phyloP scores from a whole-genome alignment of 2,888 invertebrate genomes.

The Leuctra nigra region DNA sequence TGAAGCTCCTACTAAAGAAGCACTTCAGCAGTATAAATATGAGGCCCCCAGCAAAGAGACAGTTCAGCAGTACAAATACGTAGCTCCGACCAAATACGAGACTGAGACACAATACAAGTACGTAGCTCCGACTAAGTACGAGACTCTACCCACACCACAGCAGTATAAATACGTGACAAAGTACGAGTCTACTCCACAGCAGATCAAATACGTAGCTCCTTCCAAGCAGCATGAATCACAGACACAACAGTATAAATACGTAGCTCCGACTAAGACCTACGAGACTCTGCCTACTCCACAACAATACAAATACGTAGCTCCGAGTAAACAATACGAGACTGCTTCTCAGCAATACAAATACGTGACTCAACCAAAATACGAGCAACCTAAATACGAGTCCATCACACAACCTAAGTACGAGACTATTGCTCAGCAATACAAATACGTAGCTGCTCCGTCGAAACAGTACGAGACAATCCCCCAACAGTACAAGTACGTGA shows the following conservation, averaged over 20 bases:
- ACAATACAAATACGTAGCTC: background rate
- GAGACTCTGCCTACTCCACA: too few species aligned
- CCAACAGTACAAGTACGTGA: background rate
- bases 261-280: background rate
- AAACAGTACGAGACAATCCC: background rate
- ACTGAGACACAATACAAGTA: background rate
- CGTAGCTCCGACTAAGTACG: background rate
- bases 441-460: background rate
- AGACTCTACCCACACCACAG: background rate
- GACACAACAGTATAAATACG: background rate
- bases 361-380: background rate
- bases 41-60: background rate
- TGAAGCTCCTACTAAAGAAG: background rate
- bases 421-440: background rate
- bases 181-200: background rate
- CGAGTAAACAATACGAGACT: background rate
- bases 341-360: slow-evolving; percentile 5
- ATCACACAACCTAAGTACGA: background rate
- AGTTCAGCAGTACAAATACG: slow-evolving; percentile 8
- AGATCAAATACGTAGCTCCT: background rate
- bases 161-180: slow-evolving; percentile 4
- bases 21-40: background rate
- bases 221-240: background rate
- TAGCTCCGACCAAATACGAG: background rate
- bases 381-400: background rate